Percentiles rank a stretch among this genome's conserved stretches.
Evolutionary conservation across 2,888 invertebrate species (phyloP).

Genomic region (Cephalotes varians): DNA sequence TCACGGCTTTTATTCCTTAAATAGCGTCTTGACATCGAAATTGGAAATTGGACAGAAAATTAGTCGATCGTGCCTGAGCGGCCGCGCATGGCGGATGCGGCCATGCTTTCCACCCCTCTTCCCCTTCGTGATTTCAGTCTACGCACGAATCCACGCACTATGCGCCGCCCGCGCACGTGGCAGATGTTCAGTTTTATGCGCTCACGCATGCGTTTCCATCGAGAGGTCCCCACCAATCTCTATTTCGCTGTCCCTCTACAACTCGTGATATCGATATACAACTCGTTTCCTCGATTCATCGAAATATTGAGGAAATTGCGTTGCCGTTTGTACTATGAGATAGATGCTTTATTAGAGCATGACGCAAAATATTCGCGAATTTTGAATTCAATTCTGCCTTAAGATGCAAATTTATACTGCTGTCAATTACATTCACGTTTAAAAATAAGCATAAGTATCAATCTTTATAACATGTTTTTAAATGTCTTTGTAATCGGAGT

Average conservation of each 20-base stretch:
- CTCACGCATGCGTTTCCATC: slow-evolving; percentile 76
- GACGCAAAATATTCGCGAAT: slow-evolving; percentile 1
- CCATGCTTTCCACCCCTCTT: slow-evolving; percentile 76
- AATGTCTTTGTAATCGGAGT: not conserved
- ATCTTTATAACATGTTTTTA: not conserved
- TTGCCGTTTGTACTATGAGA: not conserved
- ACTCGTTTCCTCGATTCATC: slow-evolving; percentile 18
- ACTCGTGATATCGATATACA: slow-evolving; percentile 24
- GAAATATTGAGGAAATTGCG: slow-evolving; percentile 21
- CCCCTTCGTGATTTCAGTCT: slow-evolving; percentile 75
- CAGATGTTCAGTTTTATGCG: slow-evolving; percentile 78
- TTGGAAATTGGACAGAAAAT: slow-evolving; percentile 30
- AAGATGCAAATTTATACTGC: not conserved
- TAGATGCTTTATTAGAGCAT: not conserved
- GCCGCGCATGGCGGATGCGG: slow-evolving; percentile 79
- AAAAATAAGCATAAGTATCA: not conserved
- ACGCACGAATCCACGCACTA: slow-evolving; percentile 74
- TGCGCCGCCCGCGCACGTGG: slow-evolving; percentile 80
- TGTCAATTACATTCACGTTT: not conserved
- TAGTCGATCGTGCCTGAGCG: slow-evolving; percentile 30
- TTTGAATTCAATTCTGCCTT: slow-evolving; percentile 6
- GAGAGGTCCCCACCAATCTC: slow-evolving; percentile 49
- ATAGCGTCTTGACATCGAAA: slow-evolving; percentile 6
- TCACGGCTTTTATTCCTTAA: slow-evolving; percentile 17
- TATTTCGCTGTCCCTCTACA: slow-evolving; percentile 46